A percentile compares a stretch with the other conserved stretches of the same genome.
Conservation (phyloP, 2,797 vertebrate genomes). For the Artibeus lituratus region DNA sequence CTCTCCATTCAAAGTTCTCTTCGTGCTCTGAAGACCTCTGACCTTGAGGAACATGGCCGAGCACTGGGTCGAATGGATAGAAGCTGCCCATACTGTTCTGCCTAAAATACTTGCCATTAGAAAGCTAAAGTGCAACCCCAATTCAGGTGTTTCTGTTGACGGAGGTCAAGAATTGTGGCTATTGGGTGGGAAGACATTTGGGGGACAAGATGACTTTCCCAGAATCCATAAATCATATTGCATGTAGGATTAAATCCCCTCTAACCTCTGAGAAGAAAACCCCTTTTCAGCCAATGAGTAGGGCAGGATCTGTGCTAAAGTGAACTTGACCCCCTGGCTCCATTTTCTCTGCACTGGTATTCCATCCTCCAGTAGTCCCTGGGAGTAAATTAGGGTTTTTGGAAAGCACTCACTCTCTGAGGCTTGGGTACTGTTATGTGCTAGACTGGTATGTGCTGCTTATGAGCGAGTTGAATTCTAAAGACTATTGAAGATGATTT, state of each 20-base stretch:
- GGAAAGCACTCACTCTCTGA: background rate
- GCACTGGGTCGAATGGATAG: background rate
- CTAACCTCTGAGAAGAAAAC: background rate
- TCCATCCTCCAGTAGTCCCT: background rate
- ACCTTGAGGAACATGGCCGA: background rate
- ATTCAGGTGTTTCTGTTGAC: background rate
- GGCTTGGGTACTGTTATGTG: background rate
- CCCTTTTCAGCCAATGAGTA: background rate
- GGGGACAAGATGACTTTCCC: background rate
- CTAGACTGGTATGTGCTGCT: background rate
- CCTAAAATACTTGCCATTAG: background rate
- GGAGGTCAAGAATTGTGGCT: background rate
- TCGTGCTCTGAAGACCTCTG: background rate
- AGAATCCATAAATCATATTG: background rate
- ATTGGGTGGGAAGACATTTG: background rate
- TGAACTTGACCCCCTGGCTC: background rate
- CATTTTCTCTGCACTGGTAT: background rate
- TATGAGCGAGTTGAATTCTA: background rate
- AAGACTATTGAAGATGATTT: background rate
- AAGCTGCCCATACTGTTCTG: too few relatives aligned
- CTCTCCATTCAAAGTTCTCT: background rate
- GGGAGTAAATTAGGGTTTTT: background rate
- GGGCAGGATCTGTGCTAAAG: background rate
- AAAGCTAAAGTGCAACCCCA: background rate
- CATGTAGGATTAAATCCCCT: background rate